phyloP scores from a whole-genome alignment of 2,113 vertebrate genomes.

The Pristiophorus japonicus region DNA sequence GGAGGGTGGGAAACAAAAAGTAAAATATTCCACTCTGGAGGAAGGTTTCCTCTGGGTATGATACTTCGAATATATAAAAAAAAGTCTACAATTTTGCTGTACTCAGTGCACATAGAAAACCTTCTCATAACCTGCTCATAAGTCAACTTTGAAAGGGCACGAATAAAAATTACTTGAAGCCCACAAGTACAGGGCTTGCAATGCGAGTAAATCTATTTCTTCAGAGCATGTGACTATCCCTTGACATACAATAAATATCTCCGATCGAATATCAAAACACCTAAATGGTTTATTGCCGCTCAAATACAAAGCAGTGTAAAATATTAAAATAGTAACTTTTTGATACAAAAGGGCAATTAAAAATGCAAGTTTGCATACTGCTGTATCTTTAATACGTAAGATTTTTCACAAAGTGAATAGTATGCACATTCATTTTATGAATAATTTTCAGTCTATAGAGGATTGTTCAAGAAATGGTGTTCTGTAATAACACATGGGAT shows the following conservation, averaged over 20 bases:
- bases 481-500: neutral
- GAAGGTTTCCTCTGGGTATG: neutral
- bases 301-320: neutral
- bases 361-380: neutral
- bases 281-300: neutral
- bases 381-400: neutral
- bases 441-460: neutral
- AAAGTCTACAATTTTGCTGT: neutral
- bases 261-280: neutral
- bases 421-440: neutral
- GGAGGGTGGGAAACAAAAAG: neutral
- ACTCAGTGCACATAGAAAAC: too few relatives aligned
- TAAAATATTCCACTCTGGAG: neutral
- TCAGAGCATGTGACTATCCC: neutral
- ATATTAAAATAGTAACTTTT: neutral
- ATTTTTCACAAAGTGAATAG: neutral
- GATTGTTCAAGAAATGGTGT: neutral
- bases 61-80: neutral
- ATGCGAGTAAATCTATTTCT: neutral
- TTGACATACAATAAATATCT: neutral
- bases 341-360: neutral
- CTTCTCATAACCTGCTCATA: too few relatives aligned
- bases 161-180: neutral
- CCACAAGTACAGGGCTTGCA: neutral
- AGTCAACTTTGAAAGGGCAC: neutral